A percentile compares a stretch with the other conserved stretches of the same genome.
phyloP scores from a whole-genome alignment of 92 coral and sea anemone species.

The Chrysogorgia sp. region DNA sequence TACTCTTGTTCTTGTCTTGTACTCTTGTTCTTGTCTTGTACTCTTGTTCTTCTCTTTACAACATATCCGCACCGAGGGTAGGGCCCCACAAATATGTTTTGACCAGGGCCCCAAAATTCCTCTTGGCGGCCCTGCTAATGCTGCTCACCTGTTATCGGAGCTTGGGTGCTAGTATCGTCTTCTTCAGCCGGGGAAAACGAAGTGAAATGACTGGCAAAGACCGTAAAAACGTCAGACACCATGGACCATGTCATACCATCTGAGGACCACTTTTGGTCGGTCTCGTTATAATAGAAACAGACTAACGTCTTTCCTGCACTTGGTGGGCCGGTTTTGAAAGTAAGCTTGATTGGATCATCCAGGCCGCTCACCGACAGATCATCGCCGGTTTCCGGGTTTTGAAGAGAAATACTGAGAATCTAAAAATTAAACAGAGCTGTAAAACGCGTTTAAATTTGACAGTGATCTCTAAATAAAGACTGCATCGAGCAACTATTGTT shows the following conservation, averaged over 20 bases:
- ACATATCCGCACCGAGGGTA: no score
- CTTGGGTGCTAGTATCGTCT: not conserved
- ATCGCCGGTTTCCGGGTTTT: constrained; percentile 29
- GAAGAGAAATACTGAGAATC: constrained; percentile 16
- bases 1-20: no score
- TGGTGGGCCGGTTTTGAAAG: not conserved
- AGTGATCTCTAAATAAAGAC: no score
- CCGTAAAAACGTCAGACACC: not conserved
- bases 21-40: no score
- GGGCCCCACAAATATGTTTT: no score
- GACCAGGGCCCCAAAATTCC: no score
- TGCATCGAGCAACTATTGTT: no score
- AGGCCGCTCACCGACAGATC: constrained; percentile 4
- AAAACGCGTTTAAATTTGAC: no score
- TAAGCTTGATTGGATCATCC: constrained; percentile 2
- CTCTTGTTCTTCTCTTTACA: no score
- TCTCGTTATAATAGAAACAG: constrained; percentile 36
- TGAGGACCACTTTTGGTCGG: constrained; percentile 13
- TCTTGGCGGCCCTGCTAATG: no score
- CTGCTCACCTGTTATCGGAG: constrained; percentile 8
- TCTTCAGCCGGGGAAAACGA: constrained; percentile 48
- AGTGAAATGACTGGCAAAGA: constrained; percentile 36
- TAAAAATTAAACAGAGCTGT: not conserved
- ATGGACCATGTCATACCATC: constrained; percentile 23
- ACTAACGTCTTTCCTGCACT: constrained; percentile 11